phyloP scores from a whole-genome alignment of 1,140 invertebrate genomes.

The Lycorma delicatula region DNA sequence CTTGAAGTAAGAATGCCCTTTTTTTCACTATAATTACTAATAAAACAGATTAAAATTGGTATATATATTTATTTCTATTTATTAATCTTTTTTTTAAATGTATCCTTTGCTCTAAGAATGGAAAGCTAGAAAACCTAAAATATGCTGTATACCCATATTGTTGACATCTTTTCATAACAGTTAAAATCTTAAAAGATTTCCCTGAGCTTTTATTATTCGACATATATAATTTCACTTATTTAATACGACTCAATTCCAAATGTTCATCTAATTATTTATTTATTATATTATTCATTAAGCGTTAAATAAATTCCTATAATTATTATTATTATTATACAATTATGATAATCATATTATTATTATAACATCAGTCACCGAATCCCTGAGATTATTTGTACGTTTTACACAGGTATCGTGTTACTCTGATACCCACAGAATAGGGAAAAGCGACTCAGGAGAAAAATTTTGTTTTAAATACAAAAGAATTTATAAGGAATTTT shows the following conservation, averaged over 20 bases:
- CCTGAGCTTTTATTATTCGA: not conserved
- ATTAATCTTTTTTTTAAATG: not conserved
- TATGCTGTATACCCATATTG: not conserved
- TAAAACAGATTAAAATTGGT: not conserved
- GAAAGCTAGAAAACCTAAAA: conserved; percentile 1
- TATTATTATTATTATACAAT: not conserved
- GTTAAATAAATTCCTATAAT: not conserved
- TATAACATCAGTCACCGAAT: not conserved
- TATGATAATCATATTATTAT: not conserved
- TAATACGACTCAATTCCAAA: not conserved
- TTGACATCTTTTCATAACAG: not conserved
- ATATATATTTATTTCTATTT: not conserved
- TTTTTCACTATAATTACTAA: conserved; percentile 6
- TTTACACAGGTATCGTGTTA: too few species aligned
- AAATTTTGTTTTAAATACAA: not conserved
- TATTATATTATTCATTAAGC: not conserved
- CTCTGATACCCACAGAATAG: too few species aligned
- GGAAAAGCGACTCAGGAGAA: not conserved
- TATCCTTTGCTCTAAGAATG: not conserved
- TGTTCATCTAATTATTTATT: not conserved
- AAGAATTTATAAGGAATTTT: not conserved
- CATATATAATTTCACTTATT: not conserved
- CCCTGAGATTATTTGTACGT: not conserved
- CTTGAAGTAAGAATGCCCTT: conserved; percentile 5
- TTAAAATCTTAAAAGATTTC: conserved; percentile 3